phyloP scores from a whole-genome alignment of 2,888 invertebrate species.

The Limnephilus marmoratus region DNA sequence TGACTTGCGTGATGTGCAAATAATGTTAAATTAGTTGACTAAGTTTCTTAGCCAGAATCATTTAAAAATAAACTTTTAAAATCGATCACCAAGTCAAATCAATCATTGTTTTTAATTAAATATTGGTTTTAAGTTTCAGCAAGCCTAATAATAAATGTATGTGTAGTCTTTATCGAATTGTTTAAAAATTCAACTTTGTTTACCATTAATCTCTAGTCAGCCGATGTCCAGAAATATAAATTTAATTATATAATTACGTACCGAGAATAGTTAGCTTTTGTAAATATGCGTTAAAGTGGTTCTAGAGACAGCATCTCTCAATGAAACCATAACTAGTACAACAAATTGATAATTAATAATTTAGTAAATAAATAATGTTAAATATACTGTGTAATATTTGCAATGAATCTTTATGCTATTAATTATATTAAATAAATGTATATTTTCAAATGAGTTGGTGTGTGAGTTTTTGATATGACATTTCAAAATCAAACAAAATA shows the following conservation, averaged over 20 bases:
- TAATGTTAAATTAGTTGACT: background rate
- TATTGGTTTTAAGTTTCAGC: background rate
- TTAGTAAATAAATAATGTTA: background rate
- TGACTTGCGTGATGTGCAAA: background rate
- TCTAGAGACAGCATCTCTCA: background rate
- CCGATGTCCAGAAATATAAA: background rate
- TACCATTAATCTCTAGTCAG: constrained; percentile 27
- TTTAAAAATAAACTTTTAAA: background rate
- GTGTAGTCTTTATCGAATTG: background rate
- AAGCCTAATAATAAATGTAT: background rate
- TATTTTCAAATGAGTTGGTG: background rate
- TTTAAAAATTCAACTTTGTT: background rate
- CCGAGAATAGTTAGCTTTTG: constrained; percentile 1
- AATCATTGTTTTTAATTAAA: background rate
- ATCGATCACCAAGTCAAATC: background rate
- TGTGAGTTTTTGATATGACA: background rate
- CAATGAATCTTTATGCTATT: background rate
- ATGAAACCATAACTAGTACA: constrained; percentile 18
- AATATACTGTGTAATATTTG: background rate
- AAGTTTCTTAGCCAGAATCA: background rate
- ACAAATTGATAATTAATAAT: constrained; percentile 21
- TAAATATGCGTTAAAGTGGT: constrained; percentile 39
- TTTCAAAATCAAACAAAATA: background rate
- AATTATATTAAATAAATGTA: background rate
- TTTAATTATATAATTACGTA: background rate